phyloP scores from a whole-genome alignment of 2,888 invertebrate genomes.

The Rugalucina vietnamica region DNA sequence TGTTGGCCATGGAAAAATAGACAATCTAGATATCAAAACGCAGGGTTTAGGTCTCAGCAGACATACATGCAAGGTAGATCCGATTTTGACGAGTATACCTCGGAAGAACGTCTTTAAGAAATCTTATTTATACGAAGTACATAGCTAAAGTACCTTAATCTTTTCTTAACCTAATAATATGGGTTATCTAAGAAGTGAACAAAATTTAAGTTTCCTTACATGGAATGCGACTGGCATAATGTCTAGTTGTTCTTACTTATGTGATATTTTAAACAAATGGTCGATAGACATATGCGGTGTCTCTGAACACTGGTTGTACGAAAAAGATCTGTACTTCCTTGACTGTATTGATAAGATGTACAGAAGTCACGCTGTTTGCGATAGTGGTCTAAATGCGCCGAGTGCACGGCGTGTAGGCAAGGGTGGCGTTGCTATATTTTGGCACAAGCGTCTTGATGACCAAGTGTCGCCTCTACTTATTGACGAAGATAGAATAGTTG shows the following conservation, averaged over 20 bases:
- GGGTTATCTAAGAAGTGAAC: too few species aligned
- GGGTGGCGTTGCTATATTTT: slow-evolving; percentile 19
- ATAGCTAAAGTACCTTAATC: too few species aligned
- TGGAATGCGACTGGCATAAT: slow-evolving; percentile 18
- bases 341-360: neutral
- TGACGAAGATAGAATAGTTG: neutral
- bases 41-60: neutral
- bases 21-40: neutral
- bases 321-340: neutral
- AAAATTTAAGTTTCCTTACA: neutral
- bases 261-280: neutral
- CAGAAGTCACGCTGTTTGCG: slow-evolving; percentile 4
- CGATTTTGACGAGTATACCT: neutral
- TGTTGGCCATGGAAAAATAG: slow-evolving; percentile 12
- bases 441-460: slow-evolving; percentile 7
- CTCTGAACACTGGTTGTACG: slow-evolving; percentile 20
- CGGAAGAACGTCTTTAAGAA: too few species aligned
- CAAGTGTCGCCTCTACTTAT: neutral
- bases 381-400: neutral
- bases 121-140: too few species aligned
- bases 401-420: slow-evolving; percentile 8
- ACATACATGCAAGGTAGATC: neutral
- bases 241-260: slow-evolving; percentile 18
- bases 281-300: slow-evolving; percentile 11
- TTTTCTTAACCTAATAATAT: too few species aligned